Base-by-base conservation (phyloP, 2,113 vertebrate genomes). In the Corythoichthys intestinalis region DNA sequence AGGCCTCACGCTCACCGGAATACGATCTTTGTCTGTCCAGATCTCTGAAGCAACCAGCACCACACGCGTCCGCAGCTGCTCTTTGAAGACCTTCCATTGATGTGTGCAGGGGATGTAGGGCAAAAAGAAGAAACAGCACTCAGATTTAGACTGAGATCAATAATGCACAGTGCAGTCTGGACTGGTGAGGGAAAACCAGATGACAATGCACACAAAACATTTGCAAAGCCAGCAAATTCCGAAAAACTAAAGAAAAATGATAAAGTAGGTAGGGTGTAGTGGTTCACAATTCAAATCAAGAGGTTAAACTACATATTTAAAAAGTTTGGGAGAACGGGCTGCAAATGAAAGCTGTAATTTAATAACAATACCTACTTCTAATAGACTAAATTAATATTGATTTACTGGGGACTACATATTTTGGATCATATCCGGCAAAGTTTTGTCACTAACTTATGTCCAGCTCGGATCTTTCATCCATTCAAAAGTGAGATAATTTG, bases 21-120 rank as follows among this genome's bases (percentile, higher is more conserved):
- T 97, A 20, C 90, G 94, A 85, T 99, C 95, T 81, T 91, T 93
- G 70, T 98, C 96, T 0, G 95, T 96, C 97, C 97, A 99, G 65
- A 96, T 95, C 90, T 98, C 97, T 80, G 98, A 91, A 39, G 93
- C 96, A 53, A 99, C 94, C 10, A 99, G 93, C 76, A 99, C 96
- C 66, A 99, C 96, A 15, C 97, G 95, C 6, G 97, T 99, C 58
- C 97, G 94, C 74, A 99, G 92, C 70, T 99, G 95, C 44, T 98
- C 96, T 91, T 96, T 98, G 92, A 98, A 99, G 86, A 97, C 91
- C 97, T 99, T 91, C 41, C 74, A 68, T 78, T 70, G 73, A 76
- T 57, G 71, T 14, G 49, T 0, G 47, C 47, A 54, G 54, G 70
- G 74, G 76, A 82, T 67, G 71, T 38, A 38, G 62, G 50, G 72